These are phyloP conservation scores for Corydoras maculifer DNA, from an alignment of 2,113 vertebrate species.

Conservation along the genomic window DNA sequence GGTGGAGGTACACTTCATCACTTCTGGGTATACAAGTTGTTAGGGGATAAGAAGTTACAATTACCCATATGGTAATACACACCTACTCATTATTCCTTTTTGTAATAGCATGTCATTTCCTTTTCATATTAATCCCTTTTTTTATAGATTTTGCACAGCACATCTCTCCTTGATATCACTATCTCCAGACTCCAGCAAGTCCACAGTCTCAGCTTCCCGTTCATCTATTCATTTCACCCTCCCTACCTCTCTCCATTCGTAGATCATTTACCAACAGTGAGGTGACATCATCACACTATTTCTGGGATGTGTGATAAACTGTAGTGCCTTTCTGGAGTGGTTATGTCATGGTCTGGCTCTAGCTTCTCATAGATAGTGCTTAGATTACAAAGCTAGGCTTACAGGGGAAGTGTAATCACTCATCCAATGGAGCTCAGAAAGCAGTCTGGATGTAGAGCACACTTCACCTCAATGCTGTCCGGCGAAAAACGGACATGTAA, in stretches of 20 bases:
- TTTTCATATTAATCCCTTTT: conserved; percentile 13
- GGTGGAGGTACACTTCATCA: not conserved
- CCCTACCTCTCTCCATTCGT: conserved; percentile 24
- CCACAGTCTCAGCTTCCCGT: conserved; percentile 36
- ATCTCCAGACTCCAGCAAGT: conserved; percentile 28
- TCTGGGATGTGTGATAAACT: conserved; percentile 59
- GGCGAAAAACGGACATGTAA: too few relatives aligned
- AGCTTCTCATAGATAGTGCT: conserved; percentile 26
- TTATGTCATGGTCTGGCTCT: conserved; percentile 58
- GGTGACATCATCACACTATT: conserved; percentile 67
- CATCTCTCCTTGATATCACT: conserved; percentile 20
- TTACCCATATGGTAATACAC: not conserved
- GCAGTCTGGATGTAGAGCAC: conserved; percentile 9
- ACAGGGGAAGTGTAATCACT: conserved; percentile 37
- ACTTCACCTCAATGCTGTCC: not conserved
- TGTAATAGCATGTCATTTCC: not conserved
- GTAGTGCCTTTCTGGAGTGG: conserved; percentile 50
- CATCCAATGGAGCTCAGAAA: conserved; percentile 31
- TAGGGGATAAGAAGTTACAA: conserved; percentile 5
- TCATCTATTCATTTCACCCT: conserved; percentile 21
- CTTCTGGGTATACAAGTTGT: not conserved
- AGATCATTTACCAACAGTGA: conserved; percentile 62
- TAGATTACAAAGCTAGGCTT: conserved; percentile 33
- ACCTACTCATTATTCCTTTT: not conserved
- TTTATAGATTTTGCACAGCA: not conserved